These are phyloP conservation scores for Casuarius casuarius DNA, from an alignment of 2,113 vertebrate genomes.

Conservation along the genomic window DNA sequence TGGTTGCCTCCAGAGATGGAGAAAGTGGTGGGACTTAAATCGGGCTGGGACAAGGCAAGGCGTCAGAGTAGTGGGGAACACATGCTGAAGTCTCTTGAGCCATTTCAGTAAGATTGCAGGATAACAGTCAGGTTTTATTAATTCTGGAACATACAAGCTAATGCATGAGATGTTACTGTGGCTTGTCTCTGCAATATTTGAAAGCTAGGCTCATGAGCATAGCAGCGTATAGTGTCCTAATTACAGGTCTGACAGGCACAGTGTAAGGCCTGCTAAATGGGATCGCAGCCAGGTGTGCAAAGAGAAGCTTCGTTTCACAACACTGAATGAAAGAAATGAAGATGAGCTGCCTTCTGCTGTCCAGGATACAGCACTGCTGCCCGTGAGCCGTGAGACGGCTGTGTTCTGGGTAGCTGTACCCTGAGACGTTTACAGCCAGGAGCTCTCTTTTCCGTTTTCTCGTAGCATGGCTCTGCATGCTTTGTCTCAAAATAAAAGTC, in stretches of 20 bases:
- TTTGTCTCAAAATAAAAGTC: neutral
- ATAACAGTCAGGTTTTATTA: neutral
- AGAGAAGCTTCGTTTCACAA: neutral
- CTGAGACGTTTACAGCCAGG: neutral
- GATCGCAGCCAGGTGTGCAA: neutral
- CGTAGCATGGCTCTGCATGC: neutral
- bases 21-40: neutral
- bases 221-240: neutral
- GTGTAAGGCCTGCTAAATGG: fast-evolving
- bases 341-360: neutral
- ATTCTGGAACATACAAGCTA: neutral
- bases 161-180: fast-evolving
- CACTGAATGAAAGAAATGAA: neutral
- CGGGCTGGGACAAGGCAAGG: neutral
- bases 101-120: neutral
- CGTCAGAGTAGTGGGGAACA: neutral
- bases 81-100: neutral
- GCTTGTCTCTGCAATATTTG: neutral
- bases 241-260: neutral
- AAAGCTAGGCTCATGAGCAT: neutral
- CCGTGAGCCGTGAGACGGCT: neutral
- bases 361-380: neutral
- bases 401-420: neutral
- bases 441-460: neutral
- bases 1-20: neutral